phyloP scores from a whole-genome alignment of 2,113 vertebrate genomes.

The Indicator maculatus region DNA sequence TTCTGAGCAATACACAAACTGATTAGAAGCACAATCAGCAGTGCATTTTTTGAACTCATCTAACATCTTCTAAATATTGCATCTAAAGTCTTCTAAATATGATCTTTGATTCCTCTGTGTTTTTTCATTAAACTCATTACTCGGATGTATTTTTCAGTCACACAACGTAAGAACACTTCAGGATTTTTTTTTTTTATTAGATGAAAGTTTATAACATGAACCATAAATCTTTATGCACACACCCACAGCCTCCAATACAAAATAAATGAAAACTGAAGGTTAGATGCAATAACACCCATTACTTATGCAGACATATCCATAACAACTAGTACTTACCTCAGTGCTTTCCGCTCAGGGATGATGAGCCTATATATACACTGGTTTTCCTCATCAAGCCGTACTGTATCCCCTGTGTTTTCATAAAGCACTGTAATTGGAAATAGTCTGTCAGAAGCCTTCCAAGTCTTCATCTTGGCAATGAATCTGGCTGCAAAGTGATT shows the following conservation, averaged over 20 bases:
- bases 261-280: conserved; percentile 48
- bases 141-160: conserved; percentile 28
- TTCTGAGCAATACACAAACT: background rate
- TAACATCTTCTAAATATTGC: background rate
- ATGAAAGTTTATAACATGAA: conserved; percentile 44
- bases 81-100: background rate
- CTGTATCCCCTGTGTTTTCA: conserved; percentile 32
- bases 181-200: conserved; percentile 27
- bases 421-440: conserved; percentile 57
- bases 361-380: conserved; percentile 55
- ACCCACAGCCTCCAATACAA: background rate
- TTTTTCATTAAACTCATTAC: conserved; percentile 40
- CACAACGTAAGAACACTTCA: background rate
- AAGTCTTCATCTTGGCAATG: conserved; percentile 60
- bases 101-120: background rate
- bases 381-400: conserved; percentile 22
- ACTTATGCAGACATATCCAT: conserved; percentile 35
- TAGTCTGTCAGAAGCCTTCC: conserved; percentile 46
- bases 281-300: conserved; percentile 30
- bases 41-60: background rate
- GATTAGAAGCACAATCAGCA: background rate
- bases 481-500: conserved; percentile 61
- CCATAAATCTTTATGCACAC: background rate
- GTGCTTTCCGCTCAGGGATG: conserved; percentile 8
- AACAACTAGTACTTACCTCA: conserved; percentile 47